Conservation (phyloP, 2,113 vertebrate species). For the Larimichthys polyactis region DNA sequence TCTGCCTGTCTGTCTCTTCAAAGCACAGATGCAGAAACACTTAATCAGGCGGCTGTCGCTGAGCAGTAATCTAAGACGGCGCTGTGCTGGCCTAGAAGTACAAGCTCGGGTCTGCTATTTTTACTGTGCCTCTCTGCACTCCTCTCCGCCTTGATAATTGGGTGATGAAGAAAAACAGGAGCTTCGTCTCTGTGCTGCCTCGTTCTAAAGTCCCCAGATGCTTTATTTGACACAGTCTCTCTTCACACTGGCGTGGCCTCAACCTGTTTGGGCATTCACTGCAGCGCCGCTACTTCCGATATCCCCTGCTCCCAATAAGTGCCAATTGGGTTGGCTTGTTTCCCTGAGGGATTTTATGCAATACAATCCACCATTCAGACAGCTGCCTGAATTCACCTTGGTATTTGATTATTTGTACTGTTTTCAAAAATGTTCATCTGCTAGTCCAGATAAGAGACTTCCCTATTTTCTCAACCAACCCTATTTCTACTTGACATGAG, state of each 20-base stretch:
- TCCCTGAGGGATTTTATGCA: slow-evolving; percentile 30
- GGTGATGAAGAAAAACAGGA: slow-evolving; percentile 46
- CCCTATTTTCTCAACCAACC: not conserved
- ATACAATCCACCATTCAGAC: slow-evolving; percentile 29
- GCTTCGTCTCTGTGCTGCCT: slow-evolving; percentile 11
- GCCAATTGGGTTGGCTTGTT: slow-evolving; percentile 37
- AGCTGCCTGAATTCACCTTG: slow-evolving; percentile 39
- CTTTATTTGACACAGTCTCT: slow-evolving; percentile 40
- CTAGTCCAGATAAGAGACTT: not conserved
- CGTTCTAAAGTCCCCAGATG: slow-evolving; percentile 17
- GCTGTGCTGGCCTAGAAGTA: slow-evolving; percentile 31
- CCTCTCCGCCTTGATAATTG: slow-evolving; percentile 42
- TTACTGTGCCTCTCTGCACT: slow-evolving; percentile 23
- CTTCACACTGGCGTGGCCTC: slow-evolving; percentile 6
- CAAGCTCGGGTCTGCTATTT: slow-evolving; percentile 45
- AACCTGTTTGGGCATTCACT: slow-evolving; percentile 26
- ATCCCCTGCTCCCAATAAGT: slow-evolving; percentile 13
- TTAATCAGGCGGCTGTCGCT: slow-evolving; percentile 48
- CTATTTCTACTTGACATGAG: not conserved
- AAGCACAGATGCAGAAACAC: slow-evolving; percentile 41
- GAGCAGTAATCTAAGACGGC: slow-evolving; percentile 40
- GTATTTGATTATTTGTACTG: slow-evolving; percentile 26
- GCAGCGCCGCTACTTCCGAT: slow-evolving; percentile 3
- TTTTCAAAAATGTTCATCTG: slow-evolving; percentile 9
- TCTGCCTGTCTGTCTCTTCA: slow-evolving; percentile 23